Percentiles rank a stretch among this genome's conserved stretches.
Conservation (phyloP, 2,797 vertebrate species). For the Danio aesculapii region DNA sequence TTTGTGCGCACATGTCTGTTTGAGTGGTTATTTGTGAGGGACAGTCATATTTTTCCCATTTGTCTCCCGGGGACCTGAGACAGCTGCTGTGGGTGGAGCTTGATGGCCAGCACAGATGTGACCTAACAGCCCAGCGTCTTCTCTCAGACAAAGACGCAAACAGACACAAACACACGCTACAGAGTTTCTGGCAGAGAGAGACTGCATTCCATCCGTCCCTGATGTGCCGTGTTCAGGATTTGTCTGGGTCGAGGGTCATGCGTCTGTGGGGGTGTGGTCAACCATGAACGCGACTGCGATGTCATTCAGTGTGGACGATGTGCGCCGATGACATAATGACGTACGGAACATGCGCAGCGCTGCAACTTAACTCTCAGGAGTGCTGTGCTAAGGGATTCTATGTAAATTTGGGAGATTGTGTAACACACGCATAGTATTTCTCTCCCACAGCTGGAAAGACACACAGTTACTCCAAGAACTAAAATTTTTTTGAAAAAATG, state of each 20-base stretch:
- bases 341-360: slow-evolving; percentile 39
- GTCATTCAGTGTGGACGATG: slow-evolving; percentile 47
- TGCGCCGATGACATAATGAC: slow-evolving; percentile 46
- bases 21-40: slow-evolving; percentile 39
- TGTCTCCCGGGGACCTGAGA: slow-evolving; percentile 42
- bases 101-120: slow-evolving; percentile 45
- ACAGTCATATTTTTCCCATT: slow-evolving; percentile 50
- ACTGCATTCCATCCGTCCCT: slow-evolving; percentile 56
- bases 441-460: slow-evolving; percentile 42
- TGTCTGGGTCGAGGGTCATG: slow-evolving; percentile 51
- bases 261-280: slow-evolving; percentile 53
- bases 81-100: slow-evolving; percentile 45
- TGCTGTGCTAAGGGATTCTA: slow-evolving; percentile 39
- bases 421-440: slow-evolving; percentile 35
- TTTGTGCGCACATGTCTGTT: slow-evolving; percentile 8
- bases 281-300: slow-evolving; percentile 29
- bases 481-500: neutral
- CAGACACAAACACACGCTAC: slow-evolving; percentile 31
- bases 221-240: slow-evolving; percentile 51
- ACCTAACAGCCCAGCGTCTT: slow-evolving; percentile 51
- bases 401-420: slow-evolving; percentile 30
- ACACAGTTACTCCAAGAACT: neutral
- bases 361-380: slow-evolving; percentile 21
- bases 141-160: slow-evolving; percentile 44
- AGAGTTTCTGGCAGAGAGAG: slow-evolving; percentile 53